phyloP scores from a whole-genome alignment of 2,797 vertebrate species.

The Loriculus beryllinus region DNA sequence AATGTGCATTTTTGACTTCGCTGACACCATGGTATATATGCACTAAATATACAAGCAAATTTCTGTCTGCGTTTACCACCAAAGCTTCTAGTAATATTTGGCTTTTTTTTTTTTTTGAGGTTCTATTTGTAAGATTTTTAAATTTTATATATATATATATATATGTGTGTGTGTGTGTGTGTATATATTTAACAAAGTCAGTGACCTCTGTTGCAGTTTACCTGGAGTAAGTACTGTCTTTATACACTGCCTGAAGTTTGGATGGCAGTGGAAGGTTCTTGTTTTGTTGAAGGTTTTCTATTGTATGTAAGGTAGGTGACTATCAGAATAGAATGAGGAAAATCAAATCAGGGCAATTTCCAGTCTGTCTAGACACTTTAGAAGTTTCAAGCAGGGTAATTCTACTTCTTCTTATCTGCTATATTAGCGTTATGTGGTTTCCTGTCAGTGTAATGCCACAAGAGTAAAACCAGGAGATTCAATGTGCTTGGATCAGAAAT shows the following conservation, averaged over 20 bases:
- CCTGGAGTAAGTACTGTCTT: neutral
- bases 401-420: neutral
- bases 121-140: neutral
- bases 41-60: neutral
- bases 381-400: slow-evolving; percentile 20
- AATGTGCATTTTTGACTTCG: neutral
- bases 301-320: neutral
- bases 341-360: slow-evolving; percentile 12
- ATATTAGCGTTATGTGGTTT: neutral
- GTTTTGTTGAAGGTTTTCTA: neutral
- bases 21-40: neutral
- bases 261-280: neutral
- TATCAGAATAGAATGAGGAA: neutral
- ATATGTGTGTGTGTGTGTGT: no score
- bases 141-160: neutral
- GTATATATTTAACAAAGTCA: rapidly evolving
- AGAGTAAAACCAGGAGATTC: neutral
- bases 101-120: neutral
- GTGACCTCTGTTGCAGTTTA: neutral
- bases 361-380: neutral
- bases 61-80: neutral
- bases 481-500: neutral
- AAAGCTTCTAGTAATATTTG: neutral
- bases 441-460: neutral
- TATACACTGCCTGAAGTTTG: neutral